Conservation (phyloP, 2,113 vertebrate genomes). For the Verasper variegatus region DNA sequence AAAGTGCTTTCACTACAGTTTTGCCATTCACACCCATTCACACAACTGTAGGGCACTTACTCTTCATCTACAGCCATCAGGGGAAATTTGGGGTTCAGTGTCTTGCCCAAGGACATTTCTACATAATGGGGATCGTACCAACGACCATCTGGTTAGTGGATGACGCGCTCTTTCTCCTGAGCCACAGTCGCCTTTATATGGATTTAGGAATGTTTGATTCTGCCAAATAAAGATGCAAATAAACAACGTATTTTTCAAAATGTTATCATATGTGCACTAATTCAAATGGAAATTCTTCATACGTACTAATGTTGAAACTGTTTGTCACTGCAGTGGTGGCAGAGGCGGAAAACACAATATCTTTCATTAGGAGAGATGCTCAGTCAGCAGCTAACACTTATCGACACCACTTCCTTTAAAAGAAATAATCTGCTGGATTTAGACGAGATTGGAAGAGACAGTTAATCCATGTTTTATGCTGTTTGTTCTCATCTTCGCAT, state of each 20-base stretch:
- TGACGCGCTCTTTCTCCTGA: too few relatives aligned
- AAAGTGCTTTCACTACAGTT: too few relatives aligned
- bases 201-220: too few relatives aligned
- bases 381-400: slow-evolving; percentile 8
- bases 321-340: background rate
- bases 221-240: background rate
- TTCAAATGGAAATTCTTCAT: background rate
- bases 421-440: background rate
- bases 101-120: too few relatives aligned
- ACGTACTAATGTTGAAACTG: background rate
- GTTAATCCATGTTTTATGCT: slow-evolving; percentile 13
- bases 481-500: background rate
- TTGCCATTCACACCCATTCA: too few relatives aligned
- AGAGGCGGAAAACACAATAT: background rate
- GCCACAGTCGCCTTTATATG: too few relatives aligned
- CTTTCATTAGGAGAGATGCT: background rate
- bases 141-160: too few relatives aligned
- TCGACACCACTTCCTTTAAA: slow-evolving; percentile 5
- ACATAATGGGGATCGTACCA: too few relatives aligned
- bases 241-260: too few relatives aligned
- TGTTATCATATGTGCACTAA: background rate
- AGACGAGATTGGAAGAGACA: background rate
- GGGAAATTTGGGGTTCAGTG: too few relatives aligned
- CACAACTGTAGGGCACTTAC: too few relatives aligned
- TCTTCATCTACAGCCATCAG: too few relatives aligned